Base-by-base conservation (phyloP, 2,113 vertebrate species). In the Tenrec ecaudatus region DNA sequence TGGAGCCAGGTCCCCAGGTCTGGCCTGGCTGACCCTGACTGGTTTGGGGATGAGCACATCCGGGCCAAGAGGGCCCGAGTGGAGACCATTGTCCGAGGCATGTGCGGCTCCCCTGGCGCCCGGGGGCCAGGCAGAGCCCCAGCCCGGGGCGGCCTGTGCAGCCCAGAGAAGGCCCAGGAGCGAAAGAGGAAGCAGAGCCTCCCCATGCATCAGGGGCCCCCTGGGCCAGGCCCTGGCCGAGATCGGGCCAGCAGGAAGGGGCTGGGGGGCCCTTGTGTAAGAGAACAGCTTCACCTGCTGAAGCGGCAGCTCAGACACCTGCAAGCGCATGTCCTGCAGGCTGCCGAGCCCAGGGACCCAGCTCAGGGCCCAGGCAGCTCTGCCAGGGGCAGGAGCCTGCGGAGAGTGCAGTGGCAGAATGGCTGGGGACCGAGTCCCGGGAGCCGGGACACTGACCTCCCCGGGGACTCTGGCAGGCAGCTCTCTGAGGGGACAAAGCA, bases 41-140 rank as follows among this genome's bases (percentile, higher is more conserved):
- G 98, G 69, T 97, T 98, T 22, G 57, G 98, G 0, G 92, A 97
- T 1, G 98, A 99, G 82, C 98, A 99, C 69, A 89, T 99, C 91
- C 98, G 90, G 96, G 99, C 99, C 40, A 99, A 99, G 95, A 97
- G 99, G 57, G 99, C 99, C 88, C 97, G 99, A 82, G 99, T 99
- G 89, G 99, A 99, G 97, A 99, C 99, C 97, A 99, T 99, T 68
- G 98, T 99, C 94, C 98, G 96, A 95, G 98, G 99, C 62, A 99
- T 99, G 98, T 98, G 97, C 4, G 97, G 98, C 29, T 98, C 98
- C 77, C 98, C 98, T 27, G 96, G 93, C n/a, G 91, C 97, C 31
- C 93, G 88, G 57, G 92, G 33, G 29, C 76, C 71, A 19, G 92
- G 71, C 64, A 91, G 58, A 2, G 94, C 94, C 0, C 93, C 36